These are phyloP conservation scores for Dendrolimus kikuchii DNA, from an alignment of 1,140 invertebrate species.

Conservation along the genomic window DNA sequence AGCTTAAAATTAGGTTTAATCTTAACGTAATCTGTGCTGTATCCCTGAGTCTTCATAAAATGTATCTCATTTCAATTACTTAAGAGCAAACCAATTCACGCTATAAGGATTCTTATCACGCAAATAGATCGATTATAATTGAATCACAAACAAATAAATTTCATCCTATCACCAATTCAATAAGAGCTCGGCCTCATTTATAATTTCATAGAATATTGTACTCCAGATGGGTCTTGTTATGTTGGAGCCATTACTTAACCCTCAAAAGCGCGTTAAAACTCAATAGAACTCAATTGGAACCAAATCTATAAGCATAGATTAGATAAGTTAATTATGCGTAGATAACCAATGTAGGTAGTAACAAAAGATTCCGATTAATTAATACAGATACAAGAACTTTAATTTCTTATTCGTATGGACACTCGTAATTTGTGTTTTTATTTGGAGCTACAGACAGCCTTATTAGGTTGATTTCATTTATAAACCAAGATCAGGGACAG, in stretches of 20 bases:
- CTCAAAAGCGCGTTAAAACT: conserved; percentile 63
- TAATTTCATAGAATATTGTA: conserved; percentile 19
- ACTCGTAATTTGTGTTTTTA: no score
- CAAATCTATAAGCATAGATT: conserved; percentile 28
- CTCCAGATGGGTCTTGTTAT: conserved; percentile 25
- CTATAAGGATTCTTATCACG: conserved; percentile 33
- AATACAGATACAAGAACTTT: no score
- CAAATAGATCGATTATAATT: conserved; percentile 54
- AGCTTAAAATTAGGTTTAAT: no score
- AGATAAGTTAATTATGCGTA: conserved; percentile 1
- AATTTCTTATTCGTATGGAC: no score
- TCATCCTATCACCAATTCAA: conserved; percentile 25
- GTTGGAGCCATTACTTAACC: conserved; percentile 50
- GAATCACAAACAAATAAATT: conserved; percentile 58
- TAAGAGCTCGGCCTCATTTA: conserved; percentile 28
- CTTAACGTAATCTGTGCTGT: no score
- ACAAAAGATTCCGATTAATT: no score
- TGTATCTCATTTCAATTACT: conserved; percentile 21
- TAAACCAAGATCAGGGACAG: no score
- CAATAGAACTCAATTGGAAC: conserved; percentile 49
- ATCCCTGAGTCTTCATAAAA: neutral
- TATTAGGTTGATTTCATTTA: no score
- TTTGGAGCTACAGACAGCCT: no score
- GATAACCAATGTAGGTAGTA: no score
- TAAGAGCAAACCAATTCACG: conserved; percentile 24